A percentile compares a stretch with the other conserved stretches of the same genome.
phyloP scores from a whole-genome alignment of 2,888 invertebrate genomes.

The Cerastoderma edule region DNA sequence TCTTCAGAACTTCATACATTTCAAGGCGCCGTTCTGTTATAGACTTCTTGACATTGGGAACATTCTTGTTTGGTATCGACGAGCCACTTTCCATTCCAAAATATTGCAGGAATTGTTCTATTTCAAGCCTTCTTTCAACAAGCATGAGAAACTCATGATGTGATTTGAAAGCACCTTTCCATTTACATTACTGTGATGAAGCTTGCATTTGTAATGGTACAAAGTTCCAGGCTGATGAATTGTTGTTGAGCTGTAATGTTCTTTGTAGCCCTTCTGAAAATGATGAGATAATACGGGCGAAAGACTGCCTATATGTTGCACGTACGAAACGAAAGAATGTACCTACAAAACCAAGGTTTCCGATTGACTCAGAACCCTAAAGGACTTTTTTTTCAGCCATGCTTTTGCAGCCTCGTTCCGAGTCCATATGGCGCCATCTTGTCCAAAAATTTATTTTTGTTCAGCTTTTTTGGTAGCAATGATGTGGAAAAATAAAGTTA shows the following conservation, averaged over 20 bases:
- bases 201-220: conserved; percentile 10
- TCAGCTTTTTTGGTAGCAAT: too few species aligned
- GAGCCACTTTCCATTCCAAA: conserved; percentile 87
- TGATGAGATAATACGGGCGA: neutral
- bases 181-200: conserved; percentile 11
- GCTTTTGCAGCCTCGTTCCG: too few species aligned
- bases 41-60: conserved; percentile 83
- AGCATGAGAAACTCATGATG: conserved; percentile 3
- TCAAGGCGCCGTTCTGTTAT: conserved; percentile 4
- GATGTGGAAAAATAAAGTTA: too few species aligned
- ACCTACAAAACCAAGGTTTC: too few species aligned
- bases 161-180: conserved; percentile 1
- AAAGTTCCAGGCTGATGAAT: conserved; percentile 24
- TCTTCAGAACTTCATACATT: conserved; percentile 8
- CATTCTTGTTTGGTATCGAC: conserved; percentile 87
- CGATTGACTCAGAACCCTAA: too few species aligned
- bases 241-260: conserved; percentile 13
- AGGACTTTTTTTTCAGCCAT: too few species aligned
- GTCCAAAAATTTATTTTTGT: too few species aligned
- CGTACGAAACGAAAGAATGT: too few species aligned
- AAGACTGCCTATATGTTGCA: too few species aligned
- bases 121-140: conserved; percentile 86
- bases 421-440: too few species aligned
- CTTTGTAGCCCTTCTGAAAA: conserved; percentile 27
- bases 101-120: conserved; percentile 88